Conservation (phyloP, 2,797 vertebrate genomes). For the Enoplosus armatus region DNA sequence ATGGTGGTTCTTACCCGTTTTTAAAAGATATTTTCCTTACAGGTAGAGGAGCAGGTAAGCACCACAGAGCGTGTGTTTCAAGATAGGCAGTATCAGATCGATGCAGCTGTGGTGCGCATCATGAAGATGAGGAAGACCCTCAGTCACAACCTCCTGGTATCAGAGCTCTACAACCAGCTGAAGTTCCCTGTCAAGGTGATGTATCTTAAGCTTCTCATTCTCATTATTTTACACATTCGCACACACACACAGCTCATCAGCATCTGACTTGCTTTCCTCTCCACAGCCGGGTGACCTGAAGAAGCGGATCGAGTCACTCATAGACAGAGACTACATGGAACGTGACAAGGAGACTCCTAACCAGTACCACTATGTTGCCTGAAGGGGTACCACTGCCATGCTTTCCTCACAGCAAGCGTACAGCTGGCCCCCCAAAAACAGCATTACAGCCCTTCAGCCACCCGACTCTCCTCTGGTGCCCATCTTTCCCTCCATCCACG, state of each 20-base stretch:
- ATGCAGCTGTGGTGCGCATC: conserved; percentile 94
- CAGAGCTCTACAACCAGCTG: conserved; percentile 94
- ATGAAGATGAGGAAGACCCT: conserved; percentile 98
- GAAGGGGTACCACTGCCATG: conserved; percentile 70
- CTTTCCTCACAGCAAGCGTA: conserved; percentile 68
- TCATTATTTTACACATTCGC: not conserved
- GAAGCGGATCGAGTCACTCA: conserved; percentile 96
- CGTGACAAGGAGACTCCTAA: conserved; percentile 95
- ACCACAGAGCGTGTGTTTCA: conserved; percentile 96
- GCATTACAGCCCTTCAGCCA: conserved; percentile 69
- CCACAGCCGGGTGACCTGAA: conserved; percentile 94
- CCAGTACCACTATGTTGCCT: conserved; percentile 97
- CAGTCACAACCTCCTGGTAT: conserved; percentile 94
- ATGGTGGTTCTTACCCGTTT: not conserved
- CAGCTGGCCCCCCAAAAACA: conserved; percentile 65
- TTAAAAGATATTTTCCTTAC: not conserved
- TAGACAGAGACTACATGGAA: conserved; percentile 98
- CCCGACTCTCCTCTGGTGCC: conserved; percentile 69
- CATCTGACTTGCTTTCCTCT: conserved; percentile 37
- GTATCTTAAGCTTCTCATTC: not conserved
- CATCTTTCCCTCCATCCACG: conserved; percentile 55
- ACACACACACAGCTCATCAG: conserved; percentile 1
- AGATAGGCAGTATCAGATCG: conserved; percentile 95
- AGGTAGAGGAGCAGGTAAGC: conserved; percentile 96
- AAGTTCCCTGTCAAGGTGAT: conserved; percentile 95